Base-by-base conservation (phyloP, 2,888 invertebrate genomes). In the Cephalotes varians region DNA sequence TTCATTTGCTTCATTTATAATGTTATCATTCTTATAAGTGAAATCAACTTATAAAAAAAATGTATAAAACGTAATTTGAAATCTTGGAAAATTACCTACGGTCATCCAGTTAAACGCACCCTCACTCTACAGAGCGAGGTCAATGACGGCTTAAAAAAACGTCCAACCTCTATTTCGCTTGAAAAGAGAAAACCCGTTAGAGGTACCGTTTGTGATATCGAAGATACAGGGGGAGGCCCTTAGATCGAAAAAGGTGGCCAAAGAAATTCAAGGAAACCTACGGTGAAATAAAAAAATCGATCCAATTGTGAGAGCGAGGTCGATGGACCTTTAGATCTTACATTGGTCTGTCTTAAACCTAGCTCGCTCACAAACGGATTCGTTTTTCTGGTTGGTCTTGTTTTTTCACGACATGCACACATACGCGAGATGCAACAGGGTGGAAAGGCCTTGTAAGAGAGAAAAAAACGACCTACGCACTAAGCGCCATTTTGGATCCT, bases 401-500 rank as follows among this genome's bases (percentile, higher is more conserved):
- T 85, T 86, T 84, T 58, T 15, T 60, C 18, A 58, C 65, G 40
- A 58, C 60, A 65, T 49, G 77, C 56, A 60, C 60, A 28, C 18
- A 34, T 25, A 73, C 58, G 51, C 47, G 64, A 56, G 49, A 56
- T 69, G 44, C 60, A 65, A 65, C 81, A 64, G 83, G 83, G 84
- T 79, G 84, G 69, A 85, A 69, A 80, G 89, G 84, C 72, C 65
- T 64, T 6, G 44, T 12, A 25, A 40, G 40, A 40, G 21, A 64
- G 49, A 34, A 40, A 84, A 49, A 77, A 56, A 62, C 72, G 15
- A 62, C 28, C 47, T 51, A 31, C 71, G 37, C 49, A 34, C 31
- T 28, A 49, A 25, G 34, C 90, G 88, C 90, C 88, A 90, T 91
- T 88, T 88, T 89, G 90, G 83, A 90, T 90, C 89, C 87, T 91